Evolutionary conservation across 64 coral and sea anemone genomes (phyloP), one percentile per base, ranked within the genome.

Genomic region (Montipora cactus): DNA sequence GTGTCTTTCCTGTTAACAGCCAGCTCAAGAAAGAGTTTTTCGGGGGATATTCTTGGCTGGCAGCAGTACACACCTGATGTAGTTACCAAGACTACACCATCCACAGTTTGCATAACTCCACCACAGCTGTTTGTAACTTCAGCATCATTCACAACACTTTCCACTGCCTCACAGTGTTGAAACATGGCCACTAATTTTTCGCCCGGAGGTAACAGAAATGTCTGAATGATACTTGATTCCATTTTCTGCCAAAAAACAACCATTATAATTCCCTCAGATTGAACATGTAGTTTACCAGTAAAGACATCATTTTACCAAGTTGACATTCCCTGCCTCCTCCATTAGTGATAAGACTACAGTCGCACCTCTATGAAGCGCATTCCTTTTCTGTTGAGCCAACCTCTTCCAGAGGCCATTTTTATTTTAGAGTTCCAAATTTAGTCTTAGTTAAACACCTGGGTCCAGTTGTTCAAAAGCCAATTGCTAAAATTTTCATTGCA

Each of bases 1-100:
- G 92, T 99, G 75, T 99, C 95, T 44, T 61, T 84, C 66, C 94
- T 99, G 55, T 96, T 93, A 3, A 99, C 94, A 37, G 98, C 98
- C 19, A 99, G 90, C 15, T 99, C 95, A 48, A 99, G 89, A 81
- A 99, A 99, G 50, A 99, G 59, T 72, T 99, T 94, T 83, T 99
- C 98, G 47, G 98, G 98, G 49, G 92, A 99, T 16, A 92, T 67
- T 75, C 88, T 98, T 80, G 97, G 97, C 72, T 92, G 75, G 74
- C 94, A 94, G 47, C 93, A 81, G 47, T 93, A 98, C 5, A 98
- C 72, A 21, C 76, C 97, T 66, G 91, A 91, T 51, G 94, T 83
- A 16, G 97, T 98, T 8, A 98, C 94, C 6, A 98, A 22, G 11
- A 95, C 46, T 66, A 92, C 85, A 12, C 97, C 94, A 73, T 98